Evolutionary conservation across 2,797 vertebrate genomes (phyloP), one percentile per base, ranked within the genome.

Genomic region (Myiothlypis chrysogaster): DNA sequence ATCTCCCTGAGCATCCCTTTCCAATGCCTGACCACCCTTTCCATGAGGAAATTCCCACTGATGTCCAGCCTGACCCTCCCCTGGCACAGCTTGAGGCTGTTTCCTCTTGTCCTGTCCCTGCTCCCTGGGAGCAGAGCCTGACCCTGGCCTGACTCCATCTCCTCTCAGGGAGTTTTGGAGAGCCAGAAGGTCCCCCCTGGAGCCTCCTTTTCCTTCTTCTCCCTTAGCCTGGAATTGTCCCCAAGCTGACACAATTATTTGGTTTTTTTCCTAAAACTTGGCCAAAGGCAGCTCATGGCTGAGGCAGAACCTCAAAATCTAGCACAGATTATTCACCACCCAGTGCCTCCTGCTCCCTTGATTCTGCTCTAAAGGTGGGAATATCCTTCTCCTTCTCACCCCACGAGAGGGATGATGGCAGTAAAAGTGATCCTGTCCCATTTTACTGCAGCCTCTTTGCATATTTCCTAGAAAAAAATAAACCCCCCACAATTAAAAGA

Each of bases 341-440:
- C 50, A 14, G 5, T n/a, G n/a, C 37, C 30, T 65, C 35, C 37
- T 39, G 13, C 27, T 88, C 44, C 27, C 24, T 79, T 15, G 1
- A 1, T 32, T 56, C 43, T 55, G 21, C 15, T 3, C n/a, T 4
- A 0, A 0, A 60, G 6, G 1, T 14, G 28, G 10, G 11, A 53
- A 52, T 56, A 22, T 10, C n/a, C 52, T 63, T 47, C 23, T 65
- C n/a, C 24, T 24, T 39, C n/a, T 2, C 2, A 49, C 23, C 30
- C 57, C 50, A 18, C 0, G 0, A 57, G 34, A 49, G 15, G 14
- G 17, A 34, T n/a, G 25, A 66, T 3, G 17, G 37, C 65, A 53
- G 1, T 47, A 57, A 43, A 77, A 73, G 7, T 4, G 7, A 63
- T 68, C n/a, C n/a, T 25, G 19, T 66, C 70, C 14, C 25, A 17